A percentile compares a stretch with the other conserved stretches of the same genome.
These are phyloP conservation scores for Notarius quadriscutis DNA, from an alignment of 2,113 vertebrate species.

Conservation along the genomic window DNA sequence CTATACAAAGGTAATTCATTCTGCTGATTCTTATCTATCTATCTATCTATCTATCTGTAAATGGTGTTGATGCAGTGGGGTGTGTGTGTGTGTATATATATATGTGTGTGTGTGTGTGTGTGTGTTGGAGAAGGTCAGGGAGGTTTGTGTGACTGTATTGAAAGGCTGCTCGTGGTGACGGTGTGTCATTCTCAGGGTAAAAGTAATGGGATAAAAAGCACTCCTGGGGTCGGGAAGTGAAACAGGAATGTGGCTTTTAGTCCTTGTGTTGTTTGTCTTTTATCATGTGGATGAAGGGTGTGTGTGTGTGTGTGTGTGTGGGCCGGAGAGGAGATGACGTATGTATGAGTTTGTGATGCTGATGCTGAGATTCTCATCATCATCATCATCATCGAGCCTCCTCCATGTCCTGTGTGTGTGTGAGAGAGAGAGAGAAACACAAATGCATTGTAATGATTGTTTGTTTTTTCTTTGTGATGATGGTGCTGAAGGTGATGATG, in stretches of 20 bases:
- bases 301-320: constrained; percentile 7
- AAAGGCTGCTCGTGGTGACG: background rate
- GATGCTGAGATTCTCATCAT: constrained; percentile 19
- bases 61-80: background rate
- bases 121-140: constrained; percentile 7
- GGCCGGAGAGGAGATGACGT: constrained; percentile 24
- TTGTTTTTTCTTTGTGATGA: background rate
- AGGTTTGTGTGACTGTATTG: background rate
- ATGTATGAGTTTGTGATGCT: constrained; percentile 3
- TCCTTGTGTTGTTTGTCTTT: too few relatives aligned
- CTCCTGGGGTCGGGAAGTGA: too few relatives aligned
- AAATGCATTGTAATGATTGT: background rate
- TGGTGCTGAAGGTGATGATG: background rate
- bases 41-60: too few relatives aligned
- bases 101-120: background rate
- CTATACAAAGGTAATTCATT: constrained; percentile 86
- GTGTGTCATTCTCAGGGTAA: background rate
- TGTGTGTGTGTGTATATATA: background rate
- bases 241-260: too few relatives aligned
- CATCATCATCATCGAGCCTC: constrained; percentile 1
- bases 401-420: background rate
- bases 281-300: background rate
- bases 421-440: background rate
- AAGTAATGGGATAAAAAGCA: background rate
- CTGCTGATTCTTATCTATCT: background rate